Evolutionary conservation across 2,797 vertebrate genomes (phyloP).

Genomic region (Anabacerthia variegaticeps): DNA sequence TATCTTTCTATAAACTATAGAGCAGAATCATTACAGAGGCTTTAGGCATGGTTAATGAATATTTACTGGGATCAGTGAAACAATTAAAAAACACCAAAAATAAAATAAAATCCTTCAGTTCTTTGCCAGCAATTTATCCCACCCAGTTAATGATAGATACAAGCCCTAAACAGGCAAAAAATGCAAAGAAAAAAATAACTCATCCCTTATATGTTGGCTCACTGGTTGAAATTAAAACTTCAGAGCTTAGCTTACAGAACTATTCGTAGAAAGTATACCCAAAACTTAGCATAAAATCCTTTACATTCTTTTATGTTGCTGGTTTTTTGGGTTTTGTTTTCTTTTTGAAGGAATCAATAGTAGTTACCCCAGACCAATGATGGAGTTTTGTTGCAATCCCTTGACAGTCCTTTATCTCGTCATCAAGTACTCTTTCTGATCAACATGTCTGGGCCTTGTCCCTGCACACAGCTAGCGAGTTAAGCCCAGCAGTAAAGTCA

Average conservation of each 20-base stretch:
- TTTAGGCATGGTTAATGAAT: background rate
- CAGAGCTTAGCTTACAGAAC: background rate
- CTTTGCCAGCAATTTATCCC: background rate
- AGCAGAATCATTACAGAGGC: background rate
- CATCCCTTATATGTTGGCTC: background rate
- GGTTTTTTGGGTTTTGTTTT: too few relatives aligned
- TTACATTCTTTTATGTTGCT: accelerated
- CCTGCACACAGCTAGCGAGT: background rate
- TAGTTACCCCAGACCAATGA: background rate
- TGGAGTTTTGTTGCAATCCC: background rate
- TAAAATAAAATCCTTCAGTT: background rate
- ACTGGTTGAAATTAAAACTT: background rate
- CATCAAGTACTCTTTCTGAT: background rate
- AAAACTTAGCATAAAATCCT: background rate
- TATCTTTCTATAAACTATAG: background rate
- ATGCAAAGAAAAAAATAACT: background rate
- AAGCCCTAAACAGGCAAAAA: background rate
- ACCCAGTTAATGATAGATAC: background rate
- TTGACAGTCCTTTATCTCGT: background rate
- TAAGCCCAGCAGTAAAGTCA: background rate
- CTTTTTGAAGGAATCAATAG: background rate
- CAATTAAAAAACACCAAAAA: background rate
- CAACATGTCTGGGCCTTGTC: background rate
- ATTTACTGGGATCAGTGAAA: background rate
- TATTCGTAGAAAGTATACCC: background rate